Evolutionary conservation across 2,888 invertebrate genomes (phyloP).

Genomic region (Boloria selene): DNA sequence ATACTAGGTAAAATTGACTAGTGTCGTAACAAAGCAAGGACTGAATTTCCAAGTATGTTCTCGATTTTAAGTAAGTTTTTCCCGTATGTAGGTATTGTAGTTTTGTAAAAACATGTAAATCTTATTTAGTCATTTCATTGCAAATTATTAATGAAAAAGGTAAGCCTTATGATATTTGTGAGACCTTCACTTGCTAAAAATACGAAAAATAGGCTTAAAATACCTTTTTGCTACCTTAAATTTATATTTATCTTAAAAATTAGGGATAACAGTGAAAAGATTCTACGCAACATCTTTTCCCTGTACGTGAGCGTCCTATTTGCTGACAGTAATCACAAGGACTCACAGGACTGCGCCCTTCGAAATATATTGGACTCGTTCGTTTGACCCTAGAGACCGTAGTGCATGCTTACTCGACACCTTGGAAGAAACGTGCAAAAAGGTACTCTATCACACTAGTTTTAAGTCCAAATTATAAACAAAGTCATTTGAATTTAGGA

Average conservation of each 20-base stretch:
- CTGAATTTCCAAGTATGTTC: too few species aligned
- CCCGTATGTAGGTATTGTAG: too few species aligned
- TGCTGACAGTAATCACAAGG: conserved; percentile 74
- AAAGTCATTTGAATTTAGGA: conserved; percentile 1
- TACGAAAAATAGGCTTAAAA: too few species aligned
- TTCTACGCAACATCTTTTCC: conserved; percentile 51
- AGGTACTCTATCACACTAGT: conserved; percentile 33
- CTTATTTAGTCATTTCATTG: too few species aligned
- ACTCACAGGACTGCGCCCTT: conserved; percentile 53
- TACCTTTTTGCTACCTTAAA: too few species aligned
- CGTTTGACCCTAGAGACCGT: conserved; percentile 66
- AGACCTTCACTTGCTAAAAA: too few species aligned
- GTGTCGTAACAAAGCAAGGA: too few species aligned
- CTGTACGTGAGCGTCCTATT: conserved; percentile 66
- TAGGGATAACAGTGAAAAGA: conserved; percentile 3
- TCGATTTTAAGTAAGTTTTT: too few species aligned
- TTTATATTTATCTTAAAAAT: neutral
- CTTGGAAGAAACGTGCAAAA: conserved; percentile 23
- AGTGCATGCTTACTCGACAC: conserved; percentile 46
- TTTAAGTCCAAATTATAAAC: conserved; percentile 6
- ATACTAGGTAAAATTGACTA: too few species aligned
- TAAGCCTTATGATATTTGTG: too few species aligned
- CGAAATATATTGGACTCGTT: conserved; percentile 64
- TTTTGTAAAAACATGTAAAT: too few species aligned
- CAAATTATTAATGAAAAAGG: too few species aligned